These are phyloP conservation scores for Epizoanthus scotinus DNA, from an alignment of 92 coral and sea anemone species.

Conservation along the genomic window DNA sequence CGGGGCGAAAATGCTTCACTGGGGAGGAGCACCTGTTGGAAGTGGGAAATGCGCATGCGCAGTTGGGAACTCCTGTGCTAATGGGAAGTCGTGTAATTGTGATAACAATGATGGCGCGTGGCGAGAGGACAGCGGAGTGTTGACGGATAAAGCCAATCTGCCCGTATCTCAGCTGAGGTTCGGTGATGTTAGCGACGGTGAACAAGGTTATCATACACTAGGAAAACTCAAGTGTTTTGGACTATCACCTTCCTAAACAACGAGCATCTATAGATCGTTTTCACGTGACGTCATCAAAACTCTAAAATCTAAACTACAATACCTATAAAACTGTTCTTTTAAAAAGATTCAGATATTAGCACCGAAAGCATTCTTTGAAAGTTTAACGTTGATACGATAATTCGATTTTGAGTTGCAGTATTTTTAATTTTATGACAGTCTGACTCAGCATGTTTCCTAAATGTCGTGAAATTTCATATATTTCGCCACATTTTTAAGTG, in stretches of 20 bases:
- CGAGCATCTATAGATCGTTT: not conserved
- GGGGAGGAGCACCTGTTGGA: slow-evolving; percentile 67
- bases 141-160: slow-evolving; percentile 62
- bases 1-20: slow-evolving; percentile 48
- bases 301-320: too few species aligned
- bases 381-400: too few species aligned
- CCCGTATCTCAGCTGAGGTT: slow-evolving; percentile 76
- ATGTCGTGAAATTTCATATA: too few species aligned
- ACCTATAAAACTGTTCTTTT: too few species aligned
- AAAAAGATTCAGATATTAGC: too few species aligned
- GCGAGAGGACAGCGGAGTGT: slow-evolving; percentile 73
- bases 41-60: slow-evolving; percentile 68
- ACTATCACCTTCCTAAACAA: not conserved
- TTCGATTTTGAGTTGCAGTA: too few species aligned
- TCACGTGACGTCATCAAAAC: too few species aligned
- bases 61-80: slow-evolving; percentile 37
- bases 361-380: too few species aligned
- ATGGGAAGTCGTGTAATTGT: slow-evolving; percentile 45
- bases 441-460: too few species aligned
- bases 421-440: too few species aligned
- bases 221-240: slow-evolving; percentile 49
- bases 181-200: slow-evolving; percentile 37
- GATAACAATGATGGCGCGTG: slow-evolving; percentile 50
- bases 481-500: too few species aligned
- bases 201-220: slow-evolving; percentile 41